Base-by-base conservation (phyloP, 2,113 vertebrate species). In the Daubentonia madagascariensis region DNA sequence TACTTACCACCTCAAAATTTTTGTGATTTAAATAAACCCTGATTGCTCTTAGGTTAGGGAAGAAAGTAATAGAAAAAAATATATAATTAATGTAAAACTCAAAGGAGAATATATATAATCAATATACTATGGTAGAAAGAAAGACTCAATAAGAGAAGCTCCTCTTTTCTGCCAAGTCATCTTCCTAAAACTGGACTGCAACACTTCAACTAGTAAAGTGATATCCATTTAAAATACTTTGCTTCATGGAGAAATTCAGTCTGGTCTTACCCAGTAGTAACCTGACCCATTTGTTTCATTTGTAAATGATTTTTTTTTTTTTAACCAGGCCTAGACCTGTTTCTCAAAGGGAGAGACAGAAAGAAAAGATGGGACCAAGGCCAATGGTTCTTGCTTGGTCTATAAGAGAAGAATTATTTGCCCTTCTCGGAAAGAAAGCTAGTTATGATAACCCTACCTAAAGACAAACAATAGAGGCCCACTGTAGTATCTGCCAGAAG, bases 381-480 rank as follows among this genome's bases (percentile, higher is more conserved):
- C 97, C 97, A 98, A 72, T 61, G 65, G 67, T 75, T 1, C 72
- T 97, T 97, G 92, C 94, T 93, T 75, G 63, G 43, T 97, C 89
- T 95, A 11, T 85, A 85, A 91, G 76, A 96, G 88, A 68, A 96
- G 94, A 96, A 97, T 95, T 68, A 96, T 96, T 96, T 97, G 85
- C 61, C 57, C 78, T 96, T 94, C 65, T 72, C 91, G 95, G 95
- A 98, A 97, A 91, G 78, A 78, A 96, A 97, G 90, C 96, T 97
- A 97, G 96, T 97, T 97, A 65, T 85, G 96, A 97, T 92, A 95
- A 96, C 91, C 91, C 37, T 91, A 78, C 87, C 70, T 95, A 28
- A 96, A 96, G 75, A 95, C 63, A 97, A 97, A 98, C 97, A 98
- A 97, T 73, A 94, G 92, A 88, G 81, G 52, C 72, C 40, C 80